These are phyloP conservation scores for Toxotes lorentzi DNA, from an alignment of 2,797 vertebrate genomes.

Conservation along the genomic window DNA sequence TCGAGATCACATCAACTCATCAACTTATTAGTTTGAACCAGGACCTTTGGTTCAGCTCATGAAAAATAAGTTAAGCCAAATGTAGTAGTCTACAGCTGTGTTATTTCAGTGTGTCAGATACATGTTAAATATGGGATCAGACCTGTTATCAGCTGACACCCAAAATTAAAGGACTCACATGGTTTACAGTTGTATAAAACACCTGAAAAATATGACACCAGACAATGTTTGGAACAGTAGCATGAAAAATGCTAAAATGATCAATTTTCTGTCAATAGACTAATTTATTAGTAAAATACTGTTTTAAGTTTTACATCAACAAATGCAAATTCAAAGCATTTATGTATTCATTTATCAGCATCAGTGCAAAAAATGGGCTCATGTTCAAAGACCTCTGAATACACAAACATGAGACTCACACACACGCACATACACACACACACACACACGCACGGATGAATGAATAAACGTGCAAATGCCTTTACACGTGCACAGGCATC, in stretches of 20 bases:
- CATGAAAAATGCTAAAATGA: neutral
- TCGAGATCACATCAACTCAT: neutral
- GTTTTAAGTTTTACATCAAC: neutral
- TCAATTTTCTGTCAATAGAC: neutral
- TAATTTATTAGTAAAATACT: neutral
- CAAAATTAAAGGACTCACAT: neutral
- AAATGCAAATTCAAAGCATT: slow-evolving; percentile 11
- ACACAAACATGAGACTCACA: slow-evolving; percentile 3
- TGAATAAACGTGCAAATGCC: slow-evolving; percentile 39
- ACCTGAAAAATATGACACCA: neutral
- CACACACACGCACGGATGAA: neutral
- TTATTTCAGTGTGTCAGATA: neutral
- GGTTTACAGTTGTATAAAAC: neutral
- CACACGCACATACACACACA: neutral
- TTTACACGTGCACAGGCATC: slow-evolving; percentile 1
- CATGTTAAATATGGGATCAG: neutral
- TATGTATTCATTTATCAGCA: neutral
- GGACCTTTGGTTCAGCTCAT: neutral
- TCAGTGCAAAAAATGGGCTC: slow-evolving; percentile 3
- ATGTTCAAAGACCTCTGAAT: slow-evolving; percentile 12
- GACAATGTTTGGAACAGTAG: neutral
- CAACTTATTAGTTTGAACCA: neutral
- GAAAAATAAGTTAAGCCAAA: neutral
- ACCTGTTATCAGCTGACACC: neutral
- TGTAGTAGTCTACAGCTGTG: neutral